Base-by-base conservation (phyloP, 2,797 vertebrate species). In the Ptychobarbus kaznakovi region DNA sequence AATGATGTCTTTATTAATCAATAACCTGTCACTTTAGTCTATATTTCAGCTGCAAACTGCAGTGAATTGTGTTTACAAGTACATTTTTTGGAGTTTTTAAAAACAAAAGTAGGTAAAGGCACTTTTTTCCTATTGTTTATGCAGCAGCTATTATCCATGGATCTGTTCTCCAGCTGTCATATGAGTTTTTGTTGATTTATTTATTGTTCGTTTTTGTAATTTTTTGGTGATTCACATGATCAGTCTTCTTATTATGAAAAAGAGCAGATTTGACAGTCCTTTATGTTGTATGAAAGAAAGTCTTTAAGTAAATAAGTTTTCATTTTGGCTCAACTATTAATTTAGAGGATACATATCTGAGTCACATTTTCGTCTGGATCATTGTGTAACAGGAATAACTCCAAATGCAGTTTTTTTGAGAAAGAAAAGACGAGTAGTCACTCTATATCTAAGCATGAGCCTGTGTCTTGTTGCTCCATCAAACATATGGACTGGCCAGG, bases 381-480 rank as follows among this genome's bases (percentile, higher is more conserved):
- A 38, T 8, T 76, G 74, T 35, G 20, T 38, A 76, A 38, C 35
- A 42, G 63, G 40, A 63, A 63, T 28, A 79, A 28, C 32, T 77
- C 12, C 8, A 53, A 28, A 35, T 49, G n/a, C 28, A 15, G 22
- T 28, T 65, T 28, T 65, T 38, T 51, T 0, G 22, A 40, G 12
- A 65, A n/a, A 61, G 28, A 44, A 22, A 18, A 73, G 46, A n/a
- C 2, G 4, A 63, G 2, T 32, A 65, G 28, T 51, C 28, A 65
- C 58, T 75, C 42, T 12, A 38, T 25, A 65, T 49, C 28, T 18
- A 65, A 80, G 44, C 44, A 65, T 32, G 61, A 65, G 61, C 13
- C 25, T 16, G 25, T 51, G 20, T 66, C 28, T 75, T 75, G 58
- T 75, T 83, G 58, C 61, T 65, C 56, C 20, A 82, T 65, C 81